Percentiles rank a stretch among this genome's conserved stretches.
phyloP scores from a whole-genome alignment of 2,888 invertebrate genomes.

The Parthenolecanium corni region DNA sequence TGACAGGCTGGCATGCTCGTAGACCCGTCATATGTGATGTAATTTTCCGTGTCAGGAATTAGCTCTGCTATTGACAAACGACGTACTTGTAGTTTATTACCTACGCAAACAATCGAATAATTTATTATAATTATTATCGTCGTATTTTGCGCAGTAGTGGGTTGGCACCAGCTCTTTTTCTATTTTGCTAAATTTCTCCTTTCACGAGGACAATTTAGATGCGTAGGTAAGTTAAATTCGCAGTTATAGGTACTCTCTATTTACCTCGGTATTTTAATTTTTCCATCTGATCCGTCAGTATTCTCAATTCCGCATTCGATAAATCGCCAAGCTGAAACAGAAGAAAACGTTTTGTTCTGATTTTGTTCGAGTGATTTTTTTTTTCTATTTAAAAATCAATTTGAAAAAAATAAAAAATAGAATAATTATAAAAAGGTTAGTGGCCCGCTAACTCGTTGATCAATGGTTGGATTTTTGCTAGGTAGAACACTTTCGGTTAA shows the following conservation, averaged over 20 bases:
- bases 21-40: slow-evolving; percentile 97
- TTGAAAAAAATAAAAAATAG: no score
- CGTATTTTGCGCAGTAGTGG: slow-evolving; percentile 1
- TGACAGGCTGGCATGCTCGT: slow-evolving; percentile 94
- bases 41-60: slow-evolving; percentile 85
- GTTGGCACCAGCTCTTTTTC: background rate
- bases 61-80: slow-evolving; percentile 76
- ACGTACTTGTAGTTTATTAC: slow-evolving; percentile 72
- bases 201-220: background rate
- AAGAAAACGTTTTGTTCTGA: slow-evolving; percentile 33
- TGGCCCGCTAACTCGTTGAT: no score
- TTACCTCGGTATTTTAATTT: slow-evolving; percentile 81
- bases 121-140: background rate
- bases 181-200: background rate
- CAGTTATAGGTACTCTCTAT: background rate
- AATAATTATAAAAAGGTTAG: no score
- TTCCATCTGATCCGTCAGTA: slow-evolving; percentile 83
- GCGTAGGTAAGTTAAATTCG: no score
- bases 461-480: no score
- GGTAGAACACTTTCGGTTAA: no score
- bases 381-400: no score
- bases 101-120: slow-evolving; percentile 40
- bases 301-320: slow-evolving; percentile 80
- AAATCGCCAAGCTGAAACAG: slow-evolving; percentile 74
- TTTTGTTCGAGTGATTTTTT: no score